Base-by-base conservation (phyloP, 1,140 invertebrate species). In the Brachionus plicatilis region DNA sequence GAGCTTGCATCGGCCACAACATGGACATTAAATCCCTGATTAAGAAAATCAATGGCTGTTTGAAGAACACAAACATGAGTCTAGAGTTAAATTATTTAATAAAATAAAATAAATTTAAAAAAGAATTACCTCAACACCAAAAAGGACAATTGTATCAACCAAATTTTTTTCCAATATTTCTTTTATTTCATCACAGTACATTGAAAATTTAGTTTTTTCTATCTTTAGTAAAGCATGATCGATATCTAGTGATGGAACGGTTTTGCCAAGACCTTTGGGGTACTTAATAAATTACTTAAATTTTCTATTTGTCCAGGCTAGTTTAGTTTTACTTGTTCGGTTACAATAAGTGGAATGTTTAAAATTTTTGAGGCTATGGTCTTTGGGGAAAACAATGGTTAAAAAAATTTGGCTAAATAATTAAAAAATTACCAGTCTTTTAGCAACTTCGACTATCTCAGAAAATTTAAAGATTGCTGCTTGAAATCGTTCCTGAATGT, bases 1-100 rank as follows among this genome's bases (percentile, higher is more conserved):
- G 93, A 93, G 78, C 92, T 92, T 45, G 94, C 95, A 89, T 97
- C 95, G 27, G 94, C 95, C 9, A 96, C 91, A 33, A 95, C 90
- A 89, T 96, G 95, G 0, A 96, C 95, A 86, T 92, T 90, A 83
- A 91, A 91, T 17, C 92, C 92, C 82, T 91, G 90, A n/a, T 92
- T 91, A 14, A 94, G 87, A 0, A 96, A 89, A 89, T 95, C 94
- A 53, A 95, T 92, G 0, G 93, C 94, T 0, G 95, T 96, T 87
- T 95, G 94, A 87, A 95, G 94, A 9, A 97, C 91, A 88, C 95
- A 96, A 4, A 95, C 93, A 87, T 97, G 95, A 0, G 94, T 91
- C 92, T 96, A 95, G 85, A 96, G 92, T 0, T 95, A 95, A 91
- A 94, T 94, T 0, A 96, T 88, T 29, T 96, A 91, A 94, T 91